phyloP scores from a whole-genome alignment of 2,797 vertebrate species.

The Phataginus tetradactyla region DNA sequence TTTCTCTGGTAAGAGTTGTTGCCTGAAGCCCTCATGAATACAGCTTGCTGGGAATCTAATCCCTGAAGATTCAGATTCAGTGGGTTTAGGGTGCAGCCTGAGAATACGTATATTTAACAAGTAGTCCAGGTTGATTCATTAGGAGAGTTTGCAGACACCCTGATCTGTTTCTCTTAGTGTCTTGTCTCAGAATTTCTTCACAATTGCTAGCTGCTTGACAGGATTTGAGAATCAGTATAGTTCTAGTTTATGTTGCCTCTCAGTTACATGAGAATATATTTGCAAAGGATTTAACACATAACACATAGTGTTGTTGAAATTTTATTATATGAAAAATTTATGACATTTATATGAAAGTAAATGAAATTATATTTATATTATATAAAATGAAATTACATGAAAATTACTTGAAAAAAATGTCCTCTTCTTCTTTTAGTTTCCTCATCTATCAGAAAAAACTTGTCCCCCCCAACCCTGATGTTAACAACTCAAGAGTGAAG shows the following conservation, averaged over 20 bases:
- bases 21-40: not conserved
- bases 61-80: not conserved
- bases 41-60: not conserved
- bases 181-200: not conserved
- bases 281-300: constrained; percentile 14
- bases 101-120: not conserved
- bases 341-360: too few species aligned
- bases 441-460: not conserved
- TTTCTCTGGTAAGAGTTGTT: not conserved
- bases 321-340: too few species aligned
- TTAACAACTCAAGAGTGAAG: not conserved
- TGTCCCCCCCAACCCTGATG: not conserved
- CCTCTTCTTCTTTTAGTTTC: not conserved
- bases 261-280: constrained; percentile 23
- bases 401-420: too few species aligned
- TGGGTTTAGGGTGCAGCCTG: not conserved
- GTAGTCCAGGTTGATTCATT: not conserved
- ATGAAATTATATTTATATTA: too few species aligned
- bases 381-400: too few species aligned
- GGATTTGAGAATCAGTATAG: not conserved
- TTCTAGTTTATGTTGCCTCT: not conserved
- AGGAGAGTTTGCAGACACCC: not conserved
- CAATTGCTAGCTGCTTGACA: not conserved
- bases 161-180: not conserved
- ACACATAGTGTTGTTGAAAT: not conserved